A percentile compares a stretch with the other conserved stretches of the same genome.
phyloP scores from a whole-genome alignment of 2,797 vertebrate species.

The Amblyraja radiata region DNA sequence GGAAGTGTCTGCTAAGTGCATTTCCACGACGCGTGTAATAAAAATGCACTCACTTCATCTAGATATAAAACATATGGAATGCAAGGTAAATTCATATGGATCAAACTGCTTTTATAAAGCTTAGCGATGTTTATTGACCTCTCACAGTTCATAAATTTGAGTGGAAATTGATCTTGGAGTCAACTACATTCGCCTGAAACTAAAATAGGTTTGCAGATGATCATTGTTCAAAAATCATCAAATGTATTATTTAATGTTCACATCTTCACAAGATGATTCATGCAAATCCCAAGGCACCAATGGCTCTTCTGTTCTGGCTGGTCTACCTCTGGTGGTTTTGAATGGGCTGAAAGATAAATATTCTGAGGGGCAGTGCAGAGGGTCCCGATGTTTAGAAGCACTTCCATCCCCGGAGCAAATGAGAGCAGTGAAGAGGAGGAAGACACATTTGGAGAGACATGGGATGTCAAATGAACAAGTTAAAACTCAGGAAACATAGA shows the following conservation, averaged over 20 bases:
- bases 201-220: slow-evolving; percentile 21
- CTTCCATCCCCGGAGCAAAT: neutral
- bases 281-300: slow-evolving; percentile 7
- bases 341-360: neutral
- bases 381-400: neutral
- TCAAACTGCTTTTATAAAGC: neutral
- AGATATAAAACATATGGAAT: slow-evolving; percentile 5
- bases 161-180: neutral
- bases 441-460: neutral
- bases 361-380: neutral
- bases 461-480: neutral
- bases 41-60: neutral
- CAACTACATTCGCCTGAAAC: neutral
- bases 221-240: neutral
- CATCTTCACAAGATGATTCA: slow-evolving; percentile 15
- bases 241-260: slow-evolving; percentile 17
- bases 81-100: slow-evolving; percentile 7
- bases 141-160: slow-evolving; percentile 30
- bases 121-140: slow-evolving; percentile 1
- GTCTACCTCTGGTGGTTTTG: neutral
- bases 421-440: neutral
- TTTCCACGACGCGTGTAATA: slow-evolving; percentile 4
- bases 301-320: neutral
- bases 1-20: neutral
- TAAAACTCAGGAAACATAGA: neutral